These are phyloP conservation scores for Drosophila fungiperda DNA, from an alignment of 2,888 invertebrate genomes.

Conservation along the genomic window DNA sequence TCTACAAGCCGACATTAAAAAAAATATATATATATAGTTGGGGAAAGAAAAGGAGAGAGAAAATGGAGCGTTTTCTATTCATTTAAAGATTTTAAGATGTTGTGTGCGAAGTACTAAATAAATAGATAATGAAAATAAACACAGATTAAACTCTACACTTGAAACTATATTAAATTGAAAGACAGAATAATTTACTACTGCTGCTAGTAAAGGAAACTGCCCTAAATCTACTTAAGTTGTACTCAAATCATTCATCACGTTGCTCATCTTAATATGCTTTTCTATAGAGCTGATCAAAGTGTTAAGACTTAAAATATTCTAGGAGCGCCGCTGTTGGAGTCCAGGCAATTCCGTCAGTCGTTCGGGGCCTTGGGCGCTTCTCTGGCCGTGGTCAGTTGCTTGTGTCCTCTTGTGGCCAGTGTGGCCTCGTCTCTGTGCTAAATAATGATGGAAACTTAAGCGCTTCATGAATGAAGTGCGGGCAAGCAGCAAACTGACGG, in stretches of 20 bases:
- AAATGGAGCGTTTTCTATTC: neutral
- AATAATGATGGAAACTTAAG: constrained; percentile 81
- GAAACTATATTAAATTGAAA: neutral
- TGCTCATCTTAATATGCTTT: neutral
- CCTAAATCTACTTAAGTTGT: neutral
- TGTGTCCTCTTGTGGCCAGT: constrained; percentile 64
- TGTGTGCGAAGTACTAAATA: neutral
- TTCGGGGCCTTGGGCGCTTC: constrained; percentile 24
- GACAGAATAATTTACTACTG: neutral
- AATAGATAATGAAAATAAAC: neutral
- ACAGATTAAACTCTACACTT: neutral
- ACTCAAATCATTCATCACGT: neutral
- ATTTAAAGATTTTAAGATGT: neutral
- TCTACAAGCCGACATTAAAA: constrained; percentile 21
- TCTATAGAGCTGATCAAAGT: constrained; percentile 39
- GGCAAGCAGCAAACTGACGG: constrained; percentile 57
- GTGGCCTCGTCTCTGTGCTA: constrained; percentile 70
- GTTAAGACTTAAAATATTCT: constrained; percentile 48
- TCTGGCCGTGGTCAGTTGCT: constrained; percentile 47
- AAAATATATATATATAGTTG: constrained; percentile 15
- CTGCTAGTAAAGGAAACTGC: neutral
- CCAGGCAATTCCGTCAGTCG: constrained; percentile 16
- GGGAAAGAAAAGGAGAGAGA: neutral
- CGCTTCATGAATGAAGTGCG: constrained; percentile 55
- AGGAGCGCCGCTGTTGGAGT: constrained; percentile 21